These are phyloP conservation scores for Leptosomus discolor DNA, from an alignment of 2,113 vertebrate genomes.

Conservation along the genomic window DNA sequence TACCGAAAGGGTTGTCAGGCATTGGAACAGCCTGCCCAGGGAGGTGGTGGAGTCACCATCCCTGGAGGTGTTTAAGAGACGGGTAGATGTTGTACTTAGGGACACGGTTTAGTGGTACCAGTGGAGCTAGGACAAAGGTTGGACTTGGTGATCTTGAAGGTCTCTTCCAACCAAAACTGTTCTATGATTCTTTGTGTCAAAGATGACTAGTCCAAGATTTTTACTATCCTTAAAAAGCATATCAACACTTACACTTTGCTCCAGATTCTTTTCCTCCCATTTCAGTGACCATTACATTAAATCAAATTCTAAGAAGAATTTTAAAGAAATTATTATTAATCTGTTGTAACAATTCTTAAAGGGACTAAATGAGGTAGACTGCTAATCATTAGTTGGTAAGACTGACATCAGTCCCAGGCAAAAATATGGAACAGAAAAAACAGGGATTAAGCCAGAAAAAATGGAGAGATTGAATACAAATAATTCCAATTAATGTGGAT, in stretches of 20 bases:
- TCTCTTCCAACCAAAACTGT: too few relatives aligned
- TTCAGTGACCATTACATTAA: background rate
- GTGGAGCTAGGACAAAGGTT: too few relatives aligned
- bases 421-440: conserved; percentile 25
- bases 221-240: background rate
- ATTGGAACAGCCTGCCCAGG: too few relatives aligned
- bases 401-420: conserved; percentile 1
- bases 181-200: too few relatives aligned
- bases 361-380: background rate
- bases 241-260: background rate
- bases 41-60: too few relatives aligned
- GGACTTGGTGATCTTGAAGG: too few relatives aligned
- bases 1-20: too few relatives aligned
- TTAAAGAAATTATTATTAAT: background rate
- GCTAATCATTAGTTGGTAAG: background rate
- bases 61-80: too few relatives aligned
- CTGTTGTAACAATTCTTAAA: background rate
- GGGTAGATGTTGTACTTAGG: too few relatives aligned
- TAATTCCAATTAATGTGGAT: background rate
- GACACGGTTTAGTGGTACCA: too few relatives aligned
- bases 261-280: background rate
- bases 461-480: background rate
- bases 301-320: background rate
- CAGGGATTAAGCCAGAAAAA: background rate
- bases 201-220: background rate